Conservation (phyloP, 92 coral and sea anemone genomes). For the Epizoanthus scotinus region DNA sequence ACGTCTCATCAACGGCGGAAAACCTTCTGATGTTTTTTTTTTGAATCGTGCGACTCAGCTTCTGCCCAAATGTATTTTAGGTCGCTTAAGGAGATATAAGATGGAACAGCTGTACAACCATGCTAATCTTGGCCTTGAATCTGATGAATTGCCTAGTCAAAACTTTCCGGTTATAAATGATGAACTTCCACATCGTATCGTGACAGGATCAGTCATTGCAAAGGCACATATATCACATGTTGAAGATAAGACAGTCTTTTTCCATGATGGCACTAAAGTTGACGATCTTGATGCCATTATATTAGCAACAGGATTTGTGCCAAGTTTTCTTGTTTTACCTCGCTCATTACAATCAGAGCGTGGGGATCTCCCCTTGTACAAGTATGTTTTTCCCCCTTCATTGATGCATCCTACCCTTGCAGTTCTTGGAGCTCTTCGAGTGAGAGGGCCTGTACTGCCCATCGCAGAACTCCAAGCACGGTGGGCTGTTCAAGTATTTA, state of each 20-base stretch:
- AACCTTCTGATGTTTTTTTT: constrained; percentile 56
- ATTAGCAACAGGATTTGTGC: constrained; percentile 77
- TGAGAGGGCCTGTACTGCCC: constrained; percentile 64
- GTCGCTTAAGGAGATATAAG: constrained; percentile 13
- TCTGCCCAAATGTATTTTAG: constrained; percentile 45
- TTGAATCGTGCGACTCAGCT: constrained; percentile 30
- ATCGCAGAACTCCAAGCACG: constrained; percentile 76
- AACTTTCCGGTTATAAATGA: constrained; percentile 62
- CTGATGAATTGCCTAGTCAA: constrained; percentile 26
- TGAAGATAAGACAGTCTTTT: constrained; percentile 53
- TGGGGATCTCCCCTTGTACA: constrained; percentile 62
- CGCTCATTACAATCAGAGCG: constrained; percentile 46
- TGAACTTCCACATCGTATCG: constrained; percentile 81
- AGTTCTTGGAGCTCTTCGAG: constrained; percentile 74
- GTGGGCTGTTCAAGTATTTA: constrained; percentile 81
- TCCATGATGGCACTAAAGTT: constrained; percentile 72
- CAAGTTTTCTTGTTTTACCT: constrained; percentile 66
- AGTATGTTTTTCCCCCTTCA: constrained; percentile 70
- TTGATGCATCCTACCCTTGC: constrained; percentile 64
- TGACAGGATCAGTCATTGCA: constrained; percentile 73
- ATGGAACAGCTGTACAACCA: constrained; percentile 43
- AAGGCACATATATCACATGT: constrained; percentile 62
- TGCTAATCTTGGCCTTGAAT: constrained; percentile 74
- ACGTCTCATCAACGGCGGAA: constrained; percentile 67
- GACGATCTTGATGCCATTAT: constrained; percentile 78